Evolutionary conservation across 2,797 vertebrate species (phyloP).

Genomic region (Harpagifer antarcticus): DNA sequence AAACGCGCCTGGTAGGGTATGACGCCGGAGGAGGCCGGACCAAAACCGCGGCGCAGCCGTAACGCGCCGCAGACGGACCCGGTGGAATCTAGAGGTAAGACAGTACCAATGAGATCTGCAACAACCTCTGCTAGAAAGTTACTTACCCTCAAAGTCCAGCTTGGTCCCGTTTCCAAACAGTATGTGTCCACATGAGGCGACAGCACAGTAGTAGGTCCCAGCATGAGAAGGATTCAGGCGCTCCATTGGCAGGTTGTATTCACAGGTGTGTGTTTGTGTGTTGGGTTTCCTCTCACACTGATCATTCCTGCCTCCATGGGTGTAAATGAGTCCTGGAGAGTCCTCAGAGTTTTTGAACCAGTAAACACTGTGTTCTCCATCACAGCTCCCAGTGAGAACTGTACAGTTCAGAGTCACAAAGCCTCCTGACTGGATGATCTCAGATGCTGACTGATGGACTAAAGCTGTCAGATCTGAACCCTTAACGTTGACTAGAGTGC

Average conservation of each 20-base stretch:
- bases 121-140: not conserved
- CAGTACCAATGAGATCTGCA: not conserved
- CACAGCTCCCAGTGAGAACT: conserved; percentile 44
- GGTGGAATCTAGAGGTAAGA: too few species aligned
- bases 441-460: conserved; percentile 37
- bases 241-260: conserved; percentile 58
- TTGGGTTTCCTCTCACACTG: not conserved
- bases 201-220: conserved; percentile 67
- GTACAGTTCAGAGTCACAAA: conserved; percentile 65
- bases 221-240: conserved; percentile 45
- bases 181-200: conserved; percentile 67
- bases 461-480: conserved; percentile 5
- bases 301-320: conserved; percentile 12
- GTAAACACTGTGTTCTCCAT: conserved; percentile 55
- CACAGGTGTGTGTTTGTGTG: conserved; percentile 42
- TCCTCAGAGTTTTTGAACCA: conserved; percentile 59
- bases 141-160: conserved; percentile 13
- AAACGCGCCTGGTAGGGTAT: too few species aligned
- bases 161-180: conserved; percentile 56
- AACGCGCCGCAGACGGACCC: too few species aligned
- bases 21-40: too few species aligned
- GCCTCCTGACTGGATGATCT: conserved; percentile 31
- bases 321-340: conserved; percentile 57
- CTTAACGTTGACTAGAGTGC: not conserved
- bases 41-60: too few species aligned